These are phyloP conservation scores for Passer montanus DNA, from an alignment of 2,113 vertebrate species.

Conservation along the genomic window DNA sequence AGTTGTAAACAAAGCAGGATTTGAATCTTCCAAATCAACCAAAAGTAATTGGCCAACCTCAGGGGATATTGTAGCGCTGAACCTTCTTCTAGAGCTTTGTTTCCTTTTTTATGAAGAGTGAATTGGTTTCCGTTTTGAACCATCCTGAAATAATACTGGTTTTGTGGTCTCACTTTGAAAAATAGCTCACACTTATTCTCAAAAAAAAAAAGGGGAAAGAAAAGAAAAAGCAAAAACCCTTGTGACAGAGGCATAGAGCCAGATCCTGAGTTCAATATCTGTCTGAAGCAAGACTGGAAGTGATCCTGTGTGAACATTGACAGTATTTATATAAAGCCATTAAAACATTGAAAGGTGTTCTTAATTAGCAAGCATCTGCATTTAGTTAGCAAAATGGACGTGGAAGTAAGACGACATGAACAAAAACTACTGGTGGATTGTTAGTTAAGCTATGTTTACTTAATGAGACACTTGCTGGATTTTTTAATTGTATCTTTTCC, in stretches of 20 bases:
- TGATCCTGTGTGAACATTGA: neutral
- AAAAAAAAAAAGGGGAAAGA: neutral
- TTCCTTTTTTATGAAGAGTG: conserved; percentile 7
- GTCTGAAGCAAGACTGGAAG: neutral
- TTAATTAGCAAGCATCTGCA: neutral
- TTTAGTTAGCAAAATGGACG: neutral
- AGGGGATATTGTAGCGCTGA: neutral
- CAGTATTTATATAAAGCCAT: neutral
- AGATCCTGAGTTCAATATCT: neutral
- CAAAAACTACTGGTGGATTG: neutral
- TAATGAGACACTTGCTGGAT: neutral
- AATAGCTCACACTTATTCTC: neutral
- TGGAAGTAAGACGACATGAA: neutral
- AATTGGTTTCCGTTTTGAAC: conserved; percentile 28
- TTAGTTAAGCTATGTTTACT: neutral
- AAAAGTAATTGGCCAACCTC: conserved; percentile 36
- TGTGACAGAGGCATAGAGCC: neutral
- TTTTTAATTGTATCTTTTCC: neutral
- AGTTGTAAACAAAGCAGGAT: conserved; percentile 55
- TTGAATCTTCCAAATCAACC: conserved; percentile 34
- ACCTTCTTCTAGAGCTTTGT: conserved; percentile 23
- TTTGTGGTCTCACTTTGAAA: conserved; percentile 26
- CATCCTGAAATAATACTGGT: neutral
- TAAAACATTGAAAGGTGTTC: neutral
- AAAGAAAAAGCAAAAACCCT: neutral